Conservation (phyloP, 2,797 vertebrate species). For the Neosilurus hyrtlii region DNA sequence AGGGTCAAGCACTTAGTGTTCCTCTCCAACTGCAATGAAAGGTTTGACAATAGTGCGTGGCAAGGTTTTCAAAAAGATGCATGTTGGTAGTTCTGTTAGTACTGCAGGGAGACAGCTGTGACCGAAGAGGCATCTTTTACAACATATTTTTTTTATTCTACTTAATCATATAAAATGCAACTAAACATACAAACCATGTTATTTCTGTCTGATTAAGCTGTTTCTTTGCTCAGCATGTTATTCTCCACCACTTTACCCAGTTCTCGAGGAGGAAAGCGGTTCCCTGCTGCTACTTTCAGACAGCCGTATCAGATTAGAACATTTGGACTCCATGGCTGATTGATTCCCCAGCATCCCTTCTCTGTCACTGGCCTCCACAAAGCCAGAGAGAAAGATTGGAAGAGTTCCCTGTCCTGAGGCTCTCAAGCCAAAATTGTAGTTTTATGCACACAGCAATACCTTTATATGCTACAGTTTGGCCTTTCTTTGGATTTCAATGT, state of each 20-base stretch:
- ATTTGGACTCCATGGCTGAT: conserved; percentile 45
- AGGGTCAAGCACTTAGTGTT: conserved; percentile 21
- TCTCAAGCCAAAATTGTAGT: conserved; percentile 8
- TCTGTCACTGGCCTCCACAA: conserved; percentile 22
- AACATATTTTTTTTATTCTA: neutral
- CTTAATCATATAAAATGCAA: neutral
- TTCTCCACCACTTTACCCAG: neutral
- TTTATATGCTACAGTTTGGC: neutral
- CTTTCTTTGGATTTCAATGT: conserved; percentile 3
- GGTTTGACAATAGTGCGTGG: conserved; percentile 30
- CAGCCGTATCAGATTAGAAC: conserved; percentile 42
- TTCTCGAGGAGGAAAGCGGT: conserved; percentile 19
- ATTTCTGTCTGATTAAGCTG: conserved; percentile 22
- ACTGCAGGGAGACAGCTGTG: neutral
- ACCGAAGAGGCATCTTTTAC: neutral
- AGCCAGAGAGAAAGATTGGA: conserved; percentile 32
- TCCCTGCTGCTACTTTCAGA: conserved; percentile 37
- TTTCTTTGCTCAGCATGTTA: conserved; percentile 14
- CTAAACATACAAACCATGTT: conserved; percentile 3
- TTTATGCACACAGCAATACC: neutral
- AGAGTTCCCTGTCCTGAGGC: conserved; percentile 1
- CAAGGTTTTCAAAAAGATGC: conserved; percentile 30
- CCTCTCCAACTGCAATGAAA: conserved; percentile 26
- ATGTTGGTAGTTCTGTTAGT: neutral
- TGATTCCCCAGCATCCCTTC: conserved; percentile 29